Evolutionary conservation across 2,113 vertebrate species (phyloP).

Genomic region (Tragelaphus imberbis): DNA sequence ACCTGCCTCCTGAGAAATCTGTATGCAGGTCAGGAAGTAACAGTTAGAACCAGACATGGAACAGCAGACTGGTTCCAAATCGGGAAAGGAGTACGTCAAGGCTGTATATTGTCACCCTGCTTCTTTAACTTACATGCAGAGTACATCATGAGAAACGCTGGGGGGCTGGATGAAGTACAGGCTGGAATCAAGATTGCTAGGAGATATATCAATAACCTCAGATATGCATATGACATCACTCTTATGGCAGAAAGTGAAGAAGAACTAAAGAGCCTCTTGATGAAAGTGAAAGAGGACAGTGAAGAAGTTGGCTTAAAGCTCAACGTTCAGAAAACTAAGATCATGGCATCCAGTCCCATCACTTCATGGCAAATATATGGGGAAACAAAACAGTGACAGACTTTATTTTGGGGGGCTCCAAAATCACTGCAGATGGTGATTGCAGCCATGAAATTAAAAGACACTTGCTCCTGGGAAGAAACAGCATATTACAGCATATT

Average conservation of each 20-base stretch:
- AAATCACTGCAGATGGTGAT: background rate
- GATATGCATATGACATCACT: background rate
- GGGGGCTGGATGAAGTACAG: background rate
- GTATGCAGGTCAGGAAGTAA: background rate
- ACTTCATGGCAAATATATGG: background rate
- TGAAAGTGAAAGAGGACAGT: background rate
- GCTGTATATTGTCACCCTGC: background rate
- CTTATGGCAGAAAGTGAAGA: background rate
- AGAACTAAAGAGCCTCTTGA: background rate
- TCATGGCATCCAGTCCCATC: background rate
- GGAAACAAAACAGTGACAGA: background rate
- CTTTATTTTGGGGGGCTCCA: background rate
- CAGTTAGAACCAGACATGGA: background rate
- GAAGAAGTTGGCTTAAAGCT: background rate
- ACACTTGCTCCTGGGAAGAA: background rate
- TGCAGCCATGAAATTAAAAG: background rate
- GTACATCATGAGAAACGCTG: background rate
- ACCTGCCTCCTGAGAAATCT: background rate
- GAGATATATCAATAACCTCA: background rate
- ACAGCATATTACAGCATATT: background rate
- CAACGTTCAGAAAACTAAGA: background rate
- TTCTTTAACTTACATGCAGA: background rate
- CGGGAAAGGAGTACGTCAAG: background rate
- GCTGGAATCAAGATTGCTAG: background rate
- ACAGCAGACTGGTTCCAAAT: background rate